Conservation (phyloP, 2,797 vertebrate species). For the Muscicapa comitata region DNA sequence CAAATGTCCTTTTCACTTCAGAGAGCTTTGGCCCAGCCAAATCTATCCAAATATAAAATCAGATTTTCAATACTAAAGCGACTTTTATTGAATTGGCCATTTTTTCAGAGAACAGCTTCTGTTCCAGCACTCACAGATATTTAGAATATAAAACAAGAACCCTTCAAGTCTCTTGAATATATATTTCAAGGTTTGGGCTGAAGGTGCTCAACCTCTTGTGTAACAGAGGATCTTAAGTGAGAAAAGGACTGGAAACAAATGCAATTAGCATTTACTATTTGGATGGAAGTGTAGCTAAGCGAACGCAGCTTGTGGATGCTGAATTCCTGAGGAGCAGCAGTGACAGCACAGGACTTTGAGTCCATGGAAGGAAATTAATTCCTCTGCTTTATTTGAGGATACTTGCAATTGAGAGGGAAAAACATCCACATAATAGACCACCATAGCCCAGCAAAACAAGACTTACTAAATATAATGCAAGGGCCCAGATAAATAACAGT, state of each 20-base stretch:
- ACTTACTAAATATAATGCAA: not conserved
- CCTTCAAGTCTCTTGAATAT: not conserved
- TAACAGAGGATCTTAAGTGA: not conserved
- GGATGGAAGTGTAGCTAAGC: not conserved
- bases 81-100: not conserved
- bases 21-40: not conserved
- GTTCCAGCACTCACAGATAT: not conserved
- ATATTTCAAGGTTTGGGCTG: not conserved
- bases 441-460: not conserved
- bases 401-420: not conserved
- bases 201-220: not conserved
- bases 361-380: not conserved
- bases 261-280: not conserved
- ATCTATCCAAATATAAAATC: not conserved
- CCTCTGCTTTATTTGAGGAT: conserved; percentile 27
- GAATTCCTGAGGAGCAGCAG: not conserved
- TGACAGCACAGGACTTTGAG: not conserved
- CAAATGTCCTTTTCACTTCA: not conserved
- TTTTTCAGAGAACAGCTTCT: not conserved
- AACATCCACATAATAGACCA: not conserved
- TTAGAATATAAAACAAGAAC: not conserved
- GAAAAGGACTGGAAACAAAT: not conserved
- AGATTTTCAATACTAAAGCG: not conserved
- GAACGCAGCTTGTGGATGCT: not conserved
- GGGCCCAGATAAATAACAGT: not conserved